Base-by-base conservation (phyloP, 2,113 vertebrate genomes). In the Meleagris gallopavo region DNA sequence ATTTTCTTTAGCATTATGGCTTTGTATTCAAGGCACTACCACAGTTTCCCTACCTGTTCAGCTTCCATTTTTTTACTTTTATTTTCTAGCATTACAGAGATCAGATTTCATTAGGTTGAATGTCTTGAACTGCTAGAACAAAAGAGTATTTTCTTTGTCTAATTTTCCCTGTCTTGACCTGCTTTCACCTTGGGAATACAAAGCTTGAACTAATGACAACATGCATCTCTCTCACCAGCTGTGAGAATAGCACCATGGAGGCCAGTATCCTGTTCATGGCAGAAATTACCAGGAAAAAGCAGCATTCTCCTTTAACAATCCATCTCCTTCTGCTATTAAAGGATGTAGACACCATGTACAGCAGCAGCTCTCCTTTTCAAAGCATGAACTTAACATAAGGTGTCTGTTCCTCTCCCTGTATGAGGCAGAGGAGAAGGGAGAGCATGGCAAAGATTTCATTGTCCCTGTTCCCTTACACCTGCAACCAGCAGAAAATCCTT, bases 401-500 rank as follows among this genome's bases (percentile, higher is more conserved):
- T 38, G 65, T 69, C 6, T n/a, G 21, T 54, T 45, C 13, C 18
- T n/a, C 73, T 48, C n/a, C 5, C 41, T 8, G 24, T 24, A 4
- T 4, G 3, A 60, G 3, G 40, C 19, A 2, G 0, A 12, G 32
- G 15, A 2, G 3, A 24, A 10, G 24, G 9, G 18, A 7, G 25
- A 34, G 30, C 50, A 6, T 11, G 29, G 11, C 25, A 16, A 57
- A 57, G 9, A 30, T 41, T 12, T 2, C 48, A 4, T 2, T 1
- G 21, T 24, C 58, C 3, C 25, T 1, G 30, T 9, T 64, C 40
- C 34, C 65, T 14, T 54, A 8, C 2, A 32, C 5, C 43, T 1
- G 13, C 32, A 29, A 11, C 58, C 34, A 54, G 16, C 18, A 38
- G 54, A 36, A 29, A 54, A 18, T 0, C 40, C 32, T 4, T 7